These are phyloP conservation scores for Lutraria rhynchaena DNA, from an alignment of 1,140 invertebrate species.

Conservation along the genomic window DNA sequence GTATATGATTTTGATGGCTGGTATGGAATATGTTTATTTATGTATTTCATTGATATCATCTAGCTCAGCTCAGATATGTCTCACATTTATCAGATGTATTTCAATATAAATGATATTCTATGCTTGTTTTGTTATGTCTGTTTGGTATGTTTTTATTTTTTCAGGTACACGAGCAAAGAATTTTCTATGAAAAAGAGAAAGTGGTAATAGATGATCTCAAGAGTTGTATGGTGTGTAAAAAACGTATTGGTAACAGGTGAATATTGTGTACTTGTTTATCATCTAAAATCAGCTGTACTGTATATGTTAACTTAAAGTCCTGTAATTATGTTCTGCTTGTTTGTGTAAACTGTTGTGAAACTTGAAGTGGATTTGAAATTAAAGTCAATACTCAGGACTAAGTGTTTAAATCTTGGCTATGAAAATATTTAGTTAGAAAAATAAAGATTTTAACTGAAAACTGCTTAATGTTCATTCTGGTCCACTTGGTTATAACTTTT, in stretches of 20 bases:
- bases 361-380: not conserved
- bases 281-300: not conserved
- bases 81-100: too few relatives aligned
- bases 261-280: not conserved
- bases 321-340: too few relatives aligned
- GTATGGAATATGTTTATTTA: too few relatives aligned
- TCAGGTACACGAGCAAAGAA: constrained; percentile 87
- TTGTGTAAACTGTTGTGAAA: not conserved
- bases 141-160: constrained; percentile 62
- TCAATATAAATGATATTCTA: too few relatives aligned
- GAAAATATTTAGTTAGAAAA: not conserved
- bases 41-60: too few relatives aligned
- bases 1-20: too few relatives aligned
- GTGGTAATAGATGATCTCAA: constrained; percentile 91
- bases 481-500: too few relatives aligned
- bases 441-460: too few relatives aligned
- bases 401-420: too few relatives aligned
- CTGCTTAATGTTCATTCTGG: too few relatives aligned
- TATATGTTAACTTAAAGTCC: not conserved
- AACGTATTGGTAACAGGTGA: constrained; percentile 93
- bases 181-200: constrained; percentile 88
- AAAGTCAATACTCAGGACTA: too few relatives aligned
- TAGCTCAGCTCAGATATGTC: too few relatives aligned
- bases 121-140: not conserved
- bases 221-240: constrained; percentile 95